These are phyloP conservation scores for Folsomia candida DNA, from an alignment of 2,888 invertebrate genomes.

Conservation along the genomic window DNA sequence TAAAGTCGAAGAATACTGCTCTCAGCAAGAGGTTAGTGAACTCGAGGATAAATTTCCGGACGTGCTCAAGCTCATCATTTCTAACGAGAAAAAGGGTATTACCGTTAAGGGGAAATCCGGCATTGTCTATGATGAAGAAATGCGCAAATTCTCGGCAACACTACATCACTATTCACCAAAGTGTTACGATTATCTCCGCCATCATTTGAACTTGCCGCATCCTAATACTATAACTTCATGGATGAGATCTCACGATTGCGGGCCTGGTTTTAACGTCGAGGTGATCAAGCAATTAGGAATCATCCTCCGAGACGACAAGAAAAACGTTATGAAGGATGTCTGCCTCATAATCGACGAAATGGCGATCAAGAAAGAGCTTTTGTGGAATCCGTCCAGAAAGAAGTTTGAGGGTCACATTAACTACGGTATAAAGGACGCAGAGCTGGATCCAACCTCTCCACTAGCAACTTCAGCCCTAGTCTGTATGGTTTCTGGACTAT, in stretches of 20 bases:
- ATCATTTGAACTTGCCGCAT: constrained; percentile 4
- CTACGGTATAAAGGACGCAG: not conserved
- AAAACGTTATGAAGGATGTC: not conserved
- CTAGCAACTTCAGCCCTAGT: constrained; percentile 8
- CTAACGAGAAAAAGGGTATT: not conserved
- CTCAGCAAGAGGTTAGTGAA: no score
- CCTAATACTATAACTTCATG: not conserved
- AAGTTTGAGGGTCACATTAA: not conserved
- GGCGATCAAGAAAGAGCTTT: not conserved
- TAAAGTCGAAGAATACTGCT: not conserved
- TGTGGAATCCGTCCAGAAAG: not conserved
- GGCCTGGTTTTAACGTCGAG: not conserved
- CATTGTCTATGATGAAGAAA: not conserved
- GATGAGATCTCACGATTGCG: constrained; percentile 10
- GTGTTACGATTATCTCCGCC: not conserved
- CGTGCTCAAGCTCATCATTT: not conserved
- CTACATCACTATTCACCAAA: constrained; percentile 5
- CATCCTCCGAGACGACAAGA: not conserved
- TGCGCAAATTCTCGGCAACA: not conserved
- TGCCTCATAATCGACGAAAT: constrained; percentile 9
- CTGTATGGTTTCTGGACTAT: constrained; percentile 8
- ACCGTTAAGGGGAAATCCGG: not conserved
- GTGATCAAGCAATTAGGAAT: not conserved
- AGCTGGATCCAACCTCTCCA: not conserved
- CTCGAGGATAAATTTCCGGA: not conserved